Evolutionary conservation across 2,888 invertebrate genomes (phyloP), one percentile per base, ranked within the genome.

Genomic region (Agapostemon virescens): DNA sequence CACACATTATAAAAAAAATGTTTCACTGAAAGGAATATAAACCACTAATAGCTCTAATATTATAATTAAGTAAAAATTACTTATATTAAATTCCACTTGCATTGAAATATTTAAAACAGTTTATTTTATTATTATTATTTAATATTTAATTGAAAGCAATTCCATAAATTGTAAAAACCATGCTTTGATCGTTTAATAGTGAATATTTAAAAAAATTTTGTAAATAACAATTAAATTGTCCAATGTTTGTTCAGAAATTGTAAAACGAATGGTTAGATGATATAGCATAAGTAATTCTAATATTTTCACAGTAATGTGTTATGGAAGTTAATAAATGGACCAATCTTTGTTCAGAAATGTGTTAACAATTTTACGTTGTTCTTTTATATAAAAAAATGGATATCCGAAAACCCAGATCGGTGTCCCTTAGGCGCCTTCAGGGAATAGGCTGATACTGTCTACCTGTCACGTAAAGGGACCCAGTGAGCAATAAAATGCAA

Each of bases 391-490:
- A n/a, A 61, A 61, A 61, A 33, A 20, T 33, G 33, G 33, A 61
- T 36, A 9, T 33, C 61, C 33, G 11, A 58, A 45, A 23, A 58
- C 17, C 26, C 30, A 58, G 17, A 58, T 30, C 30, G 58, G 33
- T 61, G 61, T 61, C 61, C 61, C 61, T 61, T n/a, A 61, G 20
- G 61, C 0, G 33, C 33, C 33, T 61, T 61, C n/a, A 33, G 33
- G 33, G 61, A 30, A 61, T 61, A 61, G 33, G 33, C 20, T 20
- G 61, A 61, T 33, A 61, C 9, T 61, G 61, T 30, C 61, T 61
- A 61, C 33, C 61, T 61, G 61, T 61, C 61, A 61, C 61, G 61
- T 61, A 61, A 61, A 61, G 33, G 33, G 61, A 30, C 3, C 33
- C 33, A 20, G 4, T 9, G 33, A 17, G 33, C 33, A 36, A 61